A percentile compares a stretch with the other conserved stretches of the same genome.
Conservation (phyloP, 2,888 invertebrate species). For the Lacanobia wlatinum region DNA sequence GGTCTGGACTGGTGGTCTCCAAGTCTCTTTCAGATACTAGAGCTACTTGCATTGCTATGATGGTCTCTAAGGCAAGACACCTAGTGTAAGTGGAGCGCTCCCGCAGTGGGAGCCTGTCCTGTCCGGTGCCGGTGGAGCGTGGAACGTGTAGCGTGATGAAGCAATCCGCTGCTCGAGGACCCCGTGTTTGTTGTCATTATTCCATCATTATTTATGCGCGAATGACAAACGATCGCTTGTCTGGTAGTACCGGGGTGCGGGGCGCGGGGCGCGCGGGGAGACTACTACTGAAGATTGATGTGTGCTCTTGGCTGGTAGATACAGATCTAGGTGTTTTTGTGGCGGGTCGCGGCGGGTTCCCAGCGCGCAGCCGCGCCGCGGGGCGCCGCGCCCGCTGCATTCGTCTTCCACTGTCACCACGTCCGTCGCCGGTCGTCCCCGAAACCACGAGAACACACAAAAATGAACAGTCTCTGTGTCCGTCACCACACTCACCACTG, state of each 20-base stretch:
- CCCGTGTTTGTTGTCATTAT: constrained; percentile 66
- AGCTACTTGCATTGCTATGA: background rate
- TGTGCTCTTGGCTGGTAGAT: constrained; percentile 76
- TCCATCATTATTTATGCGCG: constrained; percentile 72
- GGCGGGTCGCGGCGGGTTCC: constrained; percentile 62
- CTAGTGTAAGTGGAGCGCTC: constrained; percentile 4
- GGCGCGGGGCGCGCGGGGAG: constrained; percentile 30
- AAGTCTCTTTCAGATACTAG: background rate
- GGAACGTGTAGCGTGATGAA: constrained; percentile 56
- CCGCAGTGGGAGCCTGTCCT: constrained; percentile 24
- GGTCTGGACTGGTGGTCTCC: background rate
- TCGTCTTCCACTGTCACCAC: constrained; percentile 84
- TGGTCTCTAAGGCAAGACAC: background rate
- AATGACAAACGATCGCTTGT: constrained; percentile 74
- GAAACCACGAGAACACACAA: constrained; percentile 50
- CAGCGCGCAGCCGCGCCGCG: constrained; percentile 70
- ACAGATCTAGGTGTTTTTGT: constrained; percentile 77
- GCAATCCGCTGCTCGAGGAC: constrained; percentile 62
- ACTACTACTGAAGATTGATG: constrained; percentile 78
- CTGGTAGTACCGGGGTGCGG: constrained; percentile 33
- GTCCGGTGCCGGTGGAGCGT: constrained; percentile 34
- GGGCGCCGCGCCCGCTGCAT: constrained; percentile 71
- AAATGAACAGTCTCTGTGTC: constrained; percentile 6
- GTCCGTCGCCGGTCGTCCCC: constrained; percentile 66
- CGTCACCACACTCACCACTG: background rate